These are phyloP conservation scores for Heteropelma amictum DNA, from an alignment of 2,888 invertebrate species.

Conservation along the genomic window DNA sequence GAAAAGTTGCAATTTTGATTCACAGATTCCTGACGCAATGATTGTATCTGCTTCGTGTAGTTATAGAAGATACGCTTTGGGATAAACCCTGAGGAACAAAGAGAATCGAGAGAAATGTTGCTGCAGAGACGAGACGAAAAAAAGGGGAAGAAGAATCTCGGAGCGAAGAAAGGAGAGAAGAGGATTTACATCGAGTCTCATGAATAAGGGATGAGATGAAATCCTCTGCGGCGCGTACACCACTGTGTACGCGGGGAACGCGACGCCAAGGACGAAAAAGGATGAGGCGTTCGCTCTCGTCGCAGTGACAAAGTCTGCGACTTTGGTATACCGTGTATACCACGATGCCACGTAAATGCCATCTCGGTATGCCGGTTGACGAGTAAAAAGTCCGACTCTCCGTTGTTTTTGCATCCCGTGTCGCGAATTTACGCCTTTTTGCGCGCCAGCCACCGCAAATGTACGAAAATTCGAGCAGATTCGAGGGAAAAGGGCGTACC, in stretches of 20 bases:
- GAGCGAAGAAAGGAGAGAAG: conserved; percentile 6
- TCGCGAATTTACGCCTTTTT: neutral
- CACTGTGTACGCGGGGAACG: no score
- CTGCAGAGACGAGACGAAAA: conserved; percentile 18
- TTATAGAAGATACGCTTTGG: neutral
- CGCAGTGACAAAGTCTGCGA: conserved; percentile 65
- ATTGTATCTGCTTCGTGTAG: no score
- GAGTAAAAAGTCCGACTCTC: neutral
- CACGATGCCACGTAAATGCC: conserved; percentile 37
- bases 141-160: conserved; percentile 22
- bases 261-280: no score
- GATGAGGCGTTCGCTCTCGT: conserved; percentile 50
- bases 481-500: neutral
- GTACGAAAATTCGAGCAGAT: neutral
- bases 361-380: conserved; percentile 3
- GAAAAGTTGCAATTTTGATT: no score
- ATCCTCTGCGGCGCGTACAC: no score
- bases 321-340: conserved; percentile 61
- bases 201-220: conserved; percentile 73
- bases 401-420: neutral
- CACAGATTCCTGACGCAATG: no score
- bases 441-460: neutral
- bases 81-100: conserved; percentile 2
- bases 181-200: conserved; percentile 58
- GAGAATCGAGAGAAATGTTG: neutral